Evolutionary conservation across 2,797 vertebrate species (phyloP).

Genomic region (Macrochelys suwanniensis): DNA sequence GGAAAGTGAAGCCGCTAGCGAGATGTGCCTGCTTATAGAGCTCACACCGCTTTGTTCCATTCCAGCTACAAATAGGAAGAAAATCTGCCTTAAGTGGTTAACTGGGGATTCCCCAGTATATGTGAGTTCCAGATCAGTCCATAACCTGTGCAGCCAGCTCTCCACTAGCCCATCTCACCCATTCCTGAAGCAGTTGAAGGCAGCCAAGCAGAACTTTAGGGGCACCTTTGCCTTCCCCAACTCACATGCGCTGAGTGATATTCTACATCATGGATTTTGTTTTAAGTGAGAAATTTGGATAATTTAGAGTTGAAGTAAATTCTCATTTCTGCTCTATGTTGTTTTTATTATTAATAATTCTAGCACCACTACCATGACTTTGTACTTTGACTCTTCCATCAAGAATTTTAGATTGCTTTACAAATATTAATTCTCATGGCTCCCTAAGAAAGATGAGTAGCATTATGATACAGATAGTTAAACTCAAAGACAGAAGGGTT

Average conservation of each 20-base stretch:
- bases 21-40: neutral
- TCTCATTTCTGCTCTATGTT: neutral
- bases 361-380: neutral
- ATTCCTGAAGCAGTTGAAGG: neutral
- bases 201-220: neutral
- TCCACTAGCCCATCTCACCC: fast-evolving
- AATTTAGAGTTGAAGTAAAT: neutral
- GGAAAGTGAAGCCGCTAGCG: neutral
- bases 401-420: neutral
- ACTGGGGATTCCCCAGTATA: neutral
- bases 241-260: neutral
- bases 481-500: neutral
- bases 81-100: neutral
- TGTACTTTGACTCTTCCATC: neutral
- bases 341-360: fast-evolving
- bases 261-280: neutral
- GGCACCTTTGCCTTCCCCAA: neutral
- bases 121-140: fast-evolving
- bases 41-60: fast-evolving
- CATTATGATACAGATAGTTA: neutral
- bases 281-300: neutral
- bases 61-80: neutral
- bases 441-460: neutral
- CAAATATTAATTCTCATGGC: neutral
- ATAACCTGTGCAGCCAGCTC: fast-evolving